A percentile compares a stretch with the other conserved stretches of the same genome.
These are phyloP conservation scores for Heliangelus exortis DNA, from an alignment of 2,797 vertebrate species.

Conservation along the genomic window DNA sequence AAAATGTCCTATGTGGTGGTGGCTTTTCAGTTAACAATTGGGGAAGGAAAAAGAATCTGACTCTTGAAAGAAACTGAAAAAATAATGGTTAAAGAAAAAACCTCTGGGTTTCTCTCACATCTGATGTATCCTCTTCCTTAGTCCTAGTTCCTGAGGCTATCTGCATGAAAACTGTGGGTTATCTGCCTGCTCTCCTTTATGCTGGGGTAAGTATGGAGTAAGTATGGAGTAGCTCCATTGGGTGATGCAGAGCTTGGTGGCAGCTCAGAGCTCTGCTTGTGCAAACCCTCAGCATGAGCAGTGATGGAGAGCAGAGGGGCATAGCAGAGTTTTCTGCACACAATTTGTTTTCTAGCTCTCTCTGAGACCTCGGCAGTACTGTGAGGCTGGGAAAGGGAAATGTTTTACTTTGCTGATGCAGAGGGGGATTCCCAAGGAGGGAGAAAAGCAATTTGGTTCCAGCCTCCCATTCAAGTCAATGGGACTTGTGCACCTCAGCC, in stretches of 20 bases:
- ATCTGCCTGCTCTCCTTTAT: background rate
- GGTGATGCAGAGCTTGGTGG: background rate
- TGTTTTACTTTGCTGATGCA: accelerated
- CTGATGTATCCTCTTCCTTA: background rate
- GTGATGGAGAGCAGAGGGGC: background rate
- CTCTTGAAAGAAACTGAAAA: background rate
- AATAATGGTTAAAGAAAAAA: background rate
- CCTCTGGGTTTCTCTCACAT: background rate
- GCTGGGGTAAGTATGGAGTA: background rate
- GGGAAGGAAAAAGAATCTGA: background rate
- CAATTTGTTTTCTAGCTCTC: conserved; percentile 28
- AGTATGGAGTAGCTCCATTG: background rate
- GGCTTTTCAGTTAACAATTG: background rate
- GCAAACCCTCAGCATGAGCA: conserved; percentile 16
- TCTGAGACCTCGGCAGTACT: conserved; percentile 23
- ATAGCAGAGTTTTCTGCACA: conserved; percentile 4
- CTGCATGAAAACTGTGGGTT: background rate
- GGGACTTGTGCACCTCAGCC: conserved; percentile 43
- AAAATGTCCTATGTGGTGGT: conserved; percentile 46
- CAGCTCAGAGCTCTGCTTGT: background rate
- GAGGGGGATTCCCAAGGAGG: background rate
- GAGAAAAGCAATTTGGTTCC: background rate
- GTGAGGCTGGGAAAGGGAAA: background rate
- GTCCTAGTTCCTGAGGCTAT: conserved; percentile 4
- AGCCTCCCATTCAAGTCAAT: background rate